phyloP scores from a whole-genome alignment of 2,797 vertebrate genomes.

The Crenichthys baileyi region DNA sequence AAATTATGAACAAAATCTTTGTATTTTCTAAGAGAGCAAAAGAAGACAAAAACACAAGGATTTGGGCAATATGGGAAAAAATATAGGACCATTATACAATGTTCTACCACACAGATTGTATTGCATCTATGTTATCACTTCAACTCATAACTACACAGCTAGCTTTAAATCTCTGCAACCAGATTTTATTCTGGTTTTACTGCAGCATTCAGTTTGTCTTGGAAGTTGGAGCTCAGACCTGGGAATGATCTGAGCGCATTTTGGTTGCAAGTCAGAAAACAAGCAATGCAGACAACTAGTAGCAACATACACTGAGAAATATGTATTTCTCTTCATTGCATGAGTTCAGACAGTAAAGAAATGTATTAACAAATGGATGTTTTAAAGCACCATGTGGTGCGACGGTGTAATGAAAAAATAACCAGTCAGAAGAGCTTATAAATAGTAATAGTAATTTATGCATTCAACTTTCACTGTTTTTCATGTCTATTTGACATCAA shows the following conservation, averaged over 20 bases:
- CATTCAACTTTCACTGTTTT: neutral
- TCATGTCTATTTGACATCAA: neutral
- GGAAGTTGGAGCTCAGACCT: neutral
- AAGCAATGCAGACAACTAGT: neutral
- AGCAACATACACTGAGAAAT: neutral
- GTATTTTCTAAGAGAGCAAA: neutral
- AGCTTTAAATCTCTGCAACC: neutral
- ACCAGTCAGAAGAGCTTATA: neutral
- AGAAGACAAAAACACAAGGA: neutral
- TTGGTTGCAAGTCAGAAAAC: neutral
- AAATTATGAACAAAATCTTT: neutral
- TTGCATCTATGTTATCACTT: neutral
- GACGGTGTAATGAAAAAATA: neutral
- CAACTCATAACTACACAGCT: neutral
- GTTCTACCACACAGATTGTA: neutral
- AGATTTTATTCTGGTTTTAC: neutral
- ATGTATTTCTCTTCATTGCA: neutral
- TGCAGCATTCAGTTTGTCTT: neutral
- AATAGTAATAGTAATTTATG: neutral
- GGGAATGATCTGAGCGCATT: neutral
- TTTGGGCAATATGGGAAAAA: neutral
- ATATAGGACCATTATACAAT: neutral
- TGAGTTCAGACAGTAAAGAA: neutral
- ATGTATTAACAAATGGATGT: neutral
- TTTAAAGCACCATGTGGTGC: neutral